These are phyloP conservation scores for Hippoglossus hippoglossus DNA, from an alignment of 2,797 vertebrate species.

Conservation along the genomic window DNA sequence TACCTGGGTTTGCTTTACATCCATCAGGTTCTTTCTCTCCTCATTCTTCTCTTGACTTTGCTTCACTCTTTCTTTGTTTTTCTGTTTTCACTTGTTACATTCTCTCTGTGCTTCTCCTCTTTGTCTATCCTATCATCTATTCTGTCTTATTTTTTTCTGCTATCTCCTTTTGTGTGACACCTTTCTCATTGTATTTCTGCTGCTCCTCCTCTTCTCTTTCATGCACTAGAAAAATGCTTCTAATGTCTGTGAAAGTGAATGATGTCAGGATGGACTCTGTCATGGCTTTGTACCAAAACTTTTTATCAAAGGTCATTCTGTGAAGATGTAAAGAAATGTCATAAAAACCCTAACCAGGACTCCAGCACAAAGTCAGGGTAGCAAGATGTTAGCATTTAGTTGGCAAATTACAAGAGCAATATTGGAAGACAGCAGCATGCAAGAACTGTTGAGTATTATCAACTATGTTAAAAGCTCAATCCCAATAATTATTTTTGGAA, in stretches of 20 bases:
- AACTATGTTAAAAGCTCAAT: slow-evolving; percentile 9
- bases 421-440: too few relatives aligned
- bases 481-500: slow-evolving; percentile 35
- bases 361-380: slow-evolving; percentile 39
- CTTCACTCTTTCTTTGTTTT: slow-evolving; percentile 3
- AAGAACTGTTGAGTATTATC: too few relatives aligned
- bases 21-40: slow-evolving; percentile 39
- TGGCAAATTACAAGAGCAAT: too few relatives aligned
- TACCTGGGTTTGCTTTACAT: slow-evolving; percentile 45
- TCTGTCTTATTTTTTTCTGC: slow-evolving; percentile 15
- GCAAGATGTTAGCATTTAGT: slow-evolving; percentile 4
- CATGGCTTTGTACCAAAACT: slow-evolving; percentile 35
- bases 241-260: too few relatives aligned
- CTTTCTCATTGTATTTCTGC: slow-evolving; percentile 1
- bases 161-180: slow-evolving; percentile 35
- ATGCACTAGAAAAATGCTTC: not conserved
- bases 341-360: not conserved
- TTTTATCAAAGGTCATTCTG: slow-evolving; percentile 8
- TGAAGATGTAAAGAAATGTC: too few relatives aligned
- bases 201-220: not conserved
- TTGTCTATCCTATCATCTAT: slow-evolving; percentile 1
- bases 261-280: too few relatives aligned
- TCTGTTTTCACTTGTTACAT: not conserved
- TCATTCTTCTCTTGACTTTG: slow-evolving; percentile 26
- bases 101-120: not conserved